Evolutionary conservation across 1,140 invertebrate genomes (phyloP).

Genomic region (Drosophila bifasciata): DNA sequence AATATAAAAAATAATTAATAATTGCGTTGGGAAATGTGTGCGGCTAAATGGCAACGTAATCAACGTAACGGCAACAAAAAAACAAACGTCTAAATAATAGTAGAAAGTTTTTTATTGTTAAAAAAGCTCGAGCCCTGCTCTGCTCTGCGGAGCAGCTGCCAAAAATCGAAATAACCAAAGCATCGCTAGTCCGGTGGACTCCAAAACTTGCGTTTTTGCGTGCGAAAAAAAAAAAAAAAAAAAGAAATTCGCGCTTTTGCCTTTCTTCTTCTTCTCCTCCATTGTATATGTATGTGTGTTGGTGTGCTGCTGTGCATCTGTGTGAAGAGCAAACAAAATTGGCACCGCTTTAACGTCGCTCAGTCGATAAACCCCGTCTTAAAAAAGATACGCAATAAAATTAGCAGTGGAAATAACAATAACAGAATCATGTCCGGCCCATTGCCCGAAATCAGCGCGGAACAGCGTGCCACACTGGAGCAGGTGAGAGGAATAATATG

Average conservation of each 20-base stretch:
- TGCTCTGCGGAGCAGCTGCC: slow-evolving; percentile 42
- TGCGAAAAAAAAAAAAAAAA: slow-evolving; percentile 48
- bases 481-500: slow-evolving; percentile 49
- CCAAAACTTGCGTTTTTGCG: slow-evolving; percentile 45
- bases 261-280: slow-evolving; percentile 15
- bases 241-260: slow-evolving; percentile 57
- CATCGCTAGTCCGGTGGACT: slow-evolving; percentile 1
- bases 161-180: slow-evolving; percentile 39
- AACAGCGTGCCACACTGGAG: slow-evolving; percentile 69
- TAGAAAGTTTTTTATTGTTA: slow-evolving; percentile 77
- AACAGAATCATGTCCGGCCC: slow-evolving; percentile 64
- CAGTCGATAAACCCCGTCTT: slow-evolving; percentile 26
- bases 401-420: slow-evolving; percentile 36
- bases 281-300: slow-evolving; percentile 5
- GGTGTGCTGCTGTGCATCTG: slow-evolving; percentile 17
- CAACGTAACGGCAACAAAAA: slow-evolving; percentile 46
- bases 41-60: slow-evolving; percentile 36
- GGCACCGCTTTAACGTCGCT: slow-evolving; percentile 26
- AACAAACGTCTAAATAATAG: slow-evolving; percentile 56
- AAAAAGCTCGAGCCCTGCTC: slow-evolving; percentile 17
- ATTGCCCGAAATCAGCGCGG: slow-evolving; percentile 68
- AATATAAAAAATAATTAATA: slow-evolving; percentile 66
- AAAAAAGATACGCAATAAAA: slow-evolving; percentile 25
- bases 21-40: slow-evolving; percentile 67
- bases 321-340: slow-evolving; percentile 47